phyloP scores from a whole-genome alignment of 2,113 vertebrate genomes.

The Bujurquina vittata region DNA sequence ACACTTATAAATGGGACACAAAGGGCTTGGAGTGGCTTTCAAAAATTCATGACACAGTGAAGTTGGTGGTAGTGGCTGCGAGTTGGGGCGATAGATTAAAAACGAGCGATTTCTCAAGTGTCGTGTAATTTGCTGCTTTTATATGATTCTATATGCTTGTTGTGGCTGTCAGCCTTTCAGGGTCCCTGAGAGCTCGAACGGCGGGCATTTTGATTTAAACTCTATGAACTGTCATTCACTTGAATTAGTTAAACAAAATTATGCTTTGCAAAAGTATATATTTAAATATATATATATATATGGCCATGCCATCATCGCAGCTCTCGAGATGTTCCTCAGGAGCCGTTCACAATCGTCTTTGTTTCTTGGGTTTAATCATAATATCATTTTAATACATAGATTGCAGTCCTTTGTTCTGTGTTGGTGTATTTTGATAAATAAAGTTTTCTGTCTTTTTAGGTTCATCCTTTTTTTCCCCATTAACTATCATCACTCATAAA shows the following conservation, averaged over 20 bases:
- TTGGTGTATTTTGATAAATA: background rate
- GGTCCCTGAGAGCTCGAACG: background rate
- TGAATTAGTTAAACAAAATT: background rate
- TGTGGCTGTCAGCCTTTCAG: background rate
- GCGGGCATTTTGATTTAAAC: background rate
- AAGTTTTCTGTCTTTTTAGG: background rate
- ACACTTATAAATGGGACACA: constrained; percentile 61
- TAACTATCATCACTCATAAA: background rate
- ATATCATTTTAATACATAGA: background rate
- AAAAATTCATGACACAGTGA: constrained; percentile 62
- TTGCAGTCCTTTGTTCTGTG: background rate
- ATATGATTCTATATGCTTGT: background rate
- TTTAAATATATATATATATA: too few species aligned
- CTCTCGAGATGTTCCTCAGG: background rate
- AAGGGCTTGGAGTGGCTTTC: constrained; percentile 26
- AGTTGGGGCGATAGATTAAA: constrained; percentile 25
- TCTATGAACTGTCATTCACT: background rate
- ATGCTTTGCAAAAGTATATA: background rate
- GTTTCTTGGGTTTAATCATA: background rate
- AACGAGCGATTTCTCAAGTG: constrained; percentile 24
- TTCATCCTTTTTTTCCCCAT: background rate
- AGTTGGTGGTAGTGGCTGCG: constrained; percentile 15
- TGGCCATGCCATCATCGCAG: background rate
- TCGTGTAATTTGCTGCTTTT: constrained; percentile 1
- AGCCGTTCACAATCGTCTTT: accelerated